phyloP scores from a whole-genome alignment of 2,888 invertebrate genomes.

The Amphipyra tragopoginis region DNA sequence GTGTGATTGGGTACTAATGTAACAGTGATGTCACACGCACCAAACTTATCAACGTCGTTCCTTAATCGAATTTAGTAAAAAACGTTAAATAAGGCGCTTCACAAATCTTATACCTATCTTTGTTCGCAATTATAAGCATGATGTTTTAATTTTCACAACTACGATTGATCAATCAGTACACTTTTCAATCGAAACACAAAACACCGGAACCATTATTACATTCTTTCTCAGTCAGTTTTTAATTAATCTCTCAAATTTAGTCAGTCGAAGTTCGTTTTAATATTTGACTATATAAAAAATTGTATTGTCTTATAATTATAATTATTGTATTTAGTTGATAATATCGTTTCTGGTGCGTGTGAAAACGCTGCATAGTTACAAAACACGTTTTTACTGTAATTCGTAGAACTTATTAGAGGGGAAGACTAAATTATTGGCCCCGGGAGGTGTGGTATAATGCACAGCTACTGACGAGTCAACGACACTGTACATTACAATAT shows the following conservation, averaged over 20 bases:
- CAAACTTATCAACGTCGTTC: neutral
- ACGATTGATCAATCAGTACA: neutral
- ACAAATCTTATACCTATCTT: slow-evolving; percentile 1
- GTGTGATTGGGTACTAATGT: slow-evolving; percentile 7
- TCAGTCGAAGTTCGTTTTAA: slow-evolving; percentile 20
- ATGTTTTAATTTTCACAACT: slow-evolving; percentile 1
- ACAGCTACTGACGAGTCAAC: slow-evolving; percentile 22
- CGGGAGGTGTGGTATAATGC: slow-evolving; percentile 63
- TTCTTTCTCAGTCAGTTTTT: slow-evolving; percentile 12
- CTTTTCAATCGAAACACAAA: slow-evolving; percentile 18
- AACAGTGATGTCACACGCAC: slow-evolving; percentile 44
- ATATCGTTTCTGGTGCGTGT: slow-evolving; percentile 20
- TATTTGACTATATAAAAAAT: slow-evolving; percentile 25
- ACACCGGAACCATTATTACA: slow-evolving; percentile 14
- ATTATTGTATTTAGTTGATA: slow-evolving; percentile 16
- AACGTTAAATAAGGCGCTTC: slow-evolving; percentile 4
- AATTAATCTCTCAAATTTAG: slow-evolving; percentile 10
- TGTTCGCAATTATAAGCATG: slow-evolving; percentile 20
- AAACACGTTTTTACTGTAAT: slow-evolving; percentile 9
- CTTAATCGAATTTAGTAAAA: neutral
- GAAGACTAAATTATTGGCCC: slow-evolving; percentile 80
- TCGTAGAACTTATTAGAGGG: slow-evolving; percentile 61
- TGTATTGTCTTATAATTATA: slow-evolving; percentile 24
- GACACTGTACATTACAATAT: slow-evolving; percentile 14
- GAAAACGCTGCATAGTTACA: slow-evolving; percentile 18